These are phyloP conservation scores for Lacanobia wlatinum DNA, from an alignment of 2,888 invertebrate genomes.

Conservation along the genomic window DNA sequence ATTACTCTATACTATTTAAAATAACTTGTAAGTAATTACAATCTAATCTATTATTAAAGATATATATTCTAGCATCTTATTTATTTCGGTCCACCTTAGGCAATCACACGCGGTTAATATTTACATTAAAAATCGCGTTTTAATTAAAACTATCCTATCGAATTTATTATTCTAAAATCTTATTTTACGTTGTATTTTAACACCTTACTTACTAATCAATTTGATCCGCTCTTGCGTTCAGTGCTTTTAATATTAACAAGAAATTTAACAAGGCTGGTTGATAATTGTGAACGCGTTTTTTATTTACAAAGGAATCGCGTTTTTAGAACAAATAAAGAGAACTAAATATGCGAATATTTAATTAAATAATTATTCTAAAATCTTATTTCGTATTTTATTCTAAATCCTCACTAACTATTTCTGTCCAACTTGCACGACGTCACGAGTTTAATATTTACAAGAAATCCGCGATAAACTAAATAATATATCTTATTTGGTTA, in stretches of 20 bases:
- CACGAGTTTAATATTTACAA: slow-evolving; percentile 3
- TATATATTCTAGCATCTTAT: background rate
- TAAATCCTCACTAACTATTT: background rate
- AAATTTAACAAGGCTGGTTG: no score
- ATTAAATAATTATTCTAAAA: no score
- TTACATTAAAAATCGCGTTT: background rate
- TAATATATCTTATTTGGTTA: background rate
- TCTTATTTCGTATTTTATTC: background rate
- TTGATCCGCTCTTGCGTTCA: no score
- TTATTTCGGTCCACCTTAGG: background rate
- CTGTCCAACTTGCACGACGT: background rate
- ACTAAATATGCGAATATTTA: background rate
- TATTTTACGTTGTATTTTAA: background rate
- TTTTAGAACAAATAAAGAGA: background rate
- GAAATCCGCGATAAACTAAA: background rate
- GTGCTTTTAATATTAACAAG: no score
- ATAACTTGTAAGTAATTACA: background rate
- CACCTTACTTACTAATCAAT: no score
- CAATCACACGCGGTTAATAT: background rate
- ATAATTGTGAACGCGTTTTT: background rate
- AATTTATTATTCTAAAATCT: background rate
- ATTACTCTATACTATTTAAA: background rate
- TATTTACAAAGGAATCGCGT: background rate
- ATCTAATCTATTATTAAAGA: background rate
- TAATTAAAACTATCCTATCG: background rate